Base-by-base conservation (phyloP, 2,888 invertebrate species). In the Caenorhabditis plicata region DNA sequence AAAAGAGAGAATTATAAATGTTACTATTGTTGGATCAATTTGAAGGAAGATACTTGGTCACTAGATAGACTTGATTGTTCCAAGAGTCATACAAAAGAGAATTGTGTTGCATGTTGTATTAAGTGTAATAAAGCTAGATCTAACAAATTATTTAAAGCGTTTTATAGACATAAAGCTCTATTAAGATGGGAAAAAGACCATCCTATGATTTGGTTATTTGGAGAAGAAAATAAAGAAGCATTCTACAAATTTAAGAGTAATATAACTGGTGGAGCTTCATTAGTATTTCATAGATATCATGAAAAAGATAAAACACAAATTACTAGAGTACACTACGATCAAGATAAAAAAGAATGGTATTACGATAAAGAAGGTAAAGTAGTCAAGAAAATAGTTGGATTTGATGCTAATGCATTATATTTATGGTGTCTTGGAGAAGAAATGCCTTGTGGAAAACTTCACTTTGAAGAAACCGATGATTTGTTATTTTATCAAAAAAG, bases 251-350 rank as follows among this genome's bases (percentile, higher is more conserved):
- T 52, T 32, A 52, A 52, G 17, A 53, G 36, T 13, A 53, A 53
- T 41, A 53, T 53, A 40, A 52, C 52, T 31, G 52, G 52, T 40
- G 52, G 52, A 4, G 52, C 52, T 20, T 52, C 52, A 7, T 33
- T 52, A 46, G 40, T 52, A 17, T 52, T 52, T 23, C 52, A 52
- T 46, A 45, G 52, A 52, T 52, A 46, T 53, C 53, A 53, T 47
- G 46, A 53, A 47, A 46, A 32, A 46, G 20, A 53, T 39, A 53
- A 53, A 46, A 53, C 53, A 4, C 31, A 46, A 53, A 53, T 53
- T 25, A 53, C 46, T 31, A 38, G 53, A 46, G 20, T 40, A 2
- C 53, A 46, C 25, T 52, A 52, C 22, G 31, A 44, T 23, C 27
- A 45, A 38, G 40, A 29, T 22, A n/a, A n/a, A n/a, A n/a, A n/a